Evolutionary conservation across 2,888 invertebrate genomes (phyloP).

Genomic region (Autographa gamma): DNA sequence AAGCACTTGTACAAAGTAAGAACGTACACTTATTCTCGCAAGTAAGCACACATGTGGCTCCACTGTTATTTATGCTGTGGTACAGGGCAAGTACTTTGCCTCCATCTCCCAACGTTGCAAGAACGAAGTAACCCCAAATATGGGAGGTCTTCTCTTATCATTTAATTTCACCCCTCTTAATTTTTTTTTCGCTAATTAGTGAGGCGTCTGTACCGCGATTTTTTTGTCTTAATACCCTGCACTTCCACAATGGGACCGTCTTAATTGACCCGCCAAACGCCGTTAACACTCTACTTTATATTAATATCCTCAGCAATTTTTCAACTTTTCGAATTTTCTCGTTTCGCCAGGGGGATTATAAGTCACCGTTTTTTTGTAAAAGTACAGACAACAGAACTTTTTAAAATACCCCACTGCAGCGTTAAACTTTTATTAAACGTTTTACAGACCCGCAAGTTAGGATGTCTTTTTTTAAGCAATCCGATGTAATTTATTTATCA

Average conservation of each 20-base stretch:
- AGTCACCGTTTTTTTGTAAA: slow-evolving; percentile 47
- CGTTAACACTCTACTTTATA: slow-evolving; percentile 50
- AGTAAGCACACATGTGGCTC: background rate
- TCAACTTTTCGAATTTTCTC: slow-evolving; percentile 50
- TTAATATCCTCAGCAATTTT: slow-evolving; percentile 44
- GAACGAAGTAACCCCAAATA: slow-evolving; percentile 21
- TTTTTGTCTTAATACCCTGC: slow-evolving; percentile 43
- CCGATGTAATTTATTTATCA: slow-evolving; percentile 30
- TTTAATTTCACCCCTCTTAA: slow-evolving; percentile 42
- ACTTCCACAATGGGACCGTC: slow-evolving; percentile 40
- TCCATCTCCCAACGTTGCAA: slow-evolving; percentile 17
- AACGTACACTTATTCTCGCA: slow-evolving; percentile 1
- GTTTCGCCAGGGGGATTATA: slow-evolving; percentile 53
- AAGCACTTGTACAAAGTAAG: slow-evolving; percentile 1
- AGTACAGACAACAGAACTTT: slow-evolving; percentile 51
- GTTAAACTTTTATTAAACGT: slow-evolving; percentile 59
- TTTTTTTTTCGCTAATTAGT: slow-evolving; percentile 54
- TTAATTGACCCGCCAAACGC: slow-evolving; percentile 49
- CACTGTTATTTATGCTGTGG: background rate
- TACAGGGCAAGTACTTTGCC: slow-evolving; percentile 6
- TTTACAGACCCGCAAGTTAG: slow-evolving; percentile 40
- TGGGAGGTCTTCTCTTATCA: slow-evolving; percentile 43
- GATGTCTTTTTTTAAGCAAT: slow-evolving; percentile 30
- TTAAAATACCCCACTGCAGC: slow-evolving; percentile 49
- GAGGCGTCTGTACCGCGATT: slow-evolving; percentile 33